A percentile compares a stretch with the other conserved stretches of the same genome.
These are phyloP conservation scores for Athene cunicularia DNA, from an alignment of 2,113 vertebrate species.

Conservation along the genomic window DNA sequence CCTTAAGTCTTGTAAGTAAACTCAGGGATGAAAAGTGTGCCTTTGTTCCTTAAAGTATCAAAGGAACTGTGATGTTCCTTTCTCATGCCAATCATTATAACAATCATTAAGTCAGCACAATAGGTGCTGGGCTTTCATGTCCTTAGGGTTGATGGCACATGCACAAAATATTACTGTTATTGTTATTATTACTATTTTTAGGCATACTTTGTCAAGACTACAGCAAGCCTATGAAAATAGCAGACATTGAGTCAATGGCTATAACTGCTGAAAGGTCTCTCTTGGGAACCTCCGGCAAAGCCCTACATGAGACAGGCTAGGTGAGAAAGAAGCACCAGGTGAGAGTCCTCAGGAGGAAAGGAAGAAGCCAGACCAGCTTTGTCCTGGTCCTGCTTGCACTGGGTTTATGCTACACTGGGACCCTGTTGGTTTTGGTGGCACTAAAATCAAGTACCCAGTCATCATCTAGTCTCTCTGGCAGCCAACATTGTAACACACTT, in stretches of 20 bases:
- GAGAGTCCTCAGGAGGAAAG: background rate
- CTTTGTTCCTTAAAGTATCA: constrained; percentile 49
- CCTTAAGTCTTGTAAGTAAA: constrained; percentile 20
- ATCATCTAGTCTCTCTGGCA: background rate
- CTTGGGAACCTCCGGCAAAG: background rate
- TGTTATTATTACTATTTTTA: constrained; percentile 62
- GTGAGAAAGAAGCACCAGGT: background rate
- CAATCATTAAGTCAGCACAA: constrained; percentile 23
- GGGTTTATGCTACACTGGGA: background rate
- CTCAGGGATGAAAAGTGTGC: background rate
- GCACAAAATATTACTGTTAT: background rate
- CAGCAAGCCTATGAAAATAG: background rate
- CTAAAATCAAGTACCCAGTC: background rate
- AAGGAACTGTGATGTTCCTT: constrained; percentile 38
- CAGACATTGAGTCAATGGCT: background rate
- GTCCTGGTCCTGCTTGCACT: background rate
- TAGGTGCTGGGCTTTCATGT: background rate
- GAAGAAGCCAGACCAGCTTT: background rate
- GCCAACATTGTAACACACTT: background rate
- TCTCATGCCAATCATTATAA: background rate
- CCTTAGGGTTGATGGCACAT: background rate
- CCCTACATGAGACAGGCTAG: background rate
- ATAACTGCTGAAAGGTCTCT: background rate
- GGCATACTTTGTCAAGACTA: background rate
- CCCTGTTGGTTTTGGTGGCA: background rate